Evolutionary conservation across 2,113 vertebrate genomes (phyloP).

Genomic region (Scomber scombrus): DNA sequence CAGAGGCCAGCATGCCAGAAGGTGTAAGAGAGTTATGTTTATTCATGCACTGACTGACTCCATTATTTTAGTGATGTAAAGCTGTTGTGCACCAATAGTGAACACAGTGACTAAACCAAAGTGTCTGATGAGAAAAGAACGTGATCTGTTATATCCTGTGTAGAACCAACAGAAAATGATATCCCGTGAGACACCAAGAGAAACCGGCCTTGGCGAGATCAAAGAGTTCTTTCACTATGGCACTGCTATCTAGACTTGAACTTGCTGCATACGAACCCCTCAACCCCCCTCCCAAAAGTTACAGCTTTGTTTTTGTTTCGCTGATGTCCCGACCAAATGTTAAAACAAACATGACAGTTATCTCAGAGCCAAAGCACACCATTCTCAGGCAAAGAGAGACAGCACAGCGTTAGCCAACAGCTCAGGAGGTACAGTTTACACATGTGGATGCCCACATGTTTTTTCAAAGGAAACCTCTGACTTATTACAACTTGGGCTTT

Average conservation of each 20-base stretch:
- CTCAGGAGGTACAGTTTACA: slow-evolving; percentile 3
- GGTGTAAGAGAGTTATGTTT: background rate
- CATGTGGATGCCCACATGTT: background rate
- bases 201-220: slow-evolving; percentile 31
- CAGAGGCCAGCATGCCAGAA: slow-evolving; percentile 36
- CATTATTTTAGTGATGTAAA: background rate
- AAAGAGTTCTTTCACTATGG: slow-evolving; percentile 27
- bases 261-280: background rate
- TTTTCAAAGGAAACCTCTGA: slow-evolving; percentile 6
- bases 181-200: slow-evolving; percentile 5
- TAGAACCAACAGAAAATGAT: background rate
- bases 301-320: slow-evolving; percentile 44
- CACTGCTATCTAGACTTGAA: slow-evolving; percentile 18
- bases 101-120: background rate
- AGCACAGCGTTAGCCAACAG: slow-evolving; percentile 27
- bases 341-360: slow-evolving; percentile 57
- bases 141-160: background rate
- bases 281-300: background rate
- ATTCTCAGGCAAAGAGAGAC: slow-evolving; percentile 44
- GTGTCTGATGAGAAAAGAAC: background rate
- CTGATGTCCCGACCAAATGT: slow-evolving; percentile 29
- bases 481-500: background rate
- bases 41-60: slow-evolving; percentile 22
- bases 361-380: slow-evolving; percentile 50
- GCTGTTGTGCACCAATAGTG: background rate